Evolutionary conservation across 2,888 invertebrate genomes (phyloP), one percentile per base, ranked within the genome.

Genomic region (Macaria notata): DNA sequence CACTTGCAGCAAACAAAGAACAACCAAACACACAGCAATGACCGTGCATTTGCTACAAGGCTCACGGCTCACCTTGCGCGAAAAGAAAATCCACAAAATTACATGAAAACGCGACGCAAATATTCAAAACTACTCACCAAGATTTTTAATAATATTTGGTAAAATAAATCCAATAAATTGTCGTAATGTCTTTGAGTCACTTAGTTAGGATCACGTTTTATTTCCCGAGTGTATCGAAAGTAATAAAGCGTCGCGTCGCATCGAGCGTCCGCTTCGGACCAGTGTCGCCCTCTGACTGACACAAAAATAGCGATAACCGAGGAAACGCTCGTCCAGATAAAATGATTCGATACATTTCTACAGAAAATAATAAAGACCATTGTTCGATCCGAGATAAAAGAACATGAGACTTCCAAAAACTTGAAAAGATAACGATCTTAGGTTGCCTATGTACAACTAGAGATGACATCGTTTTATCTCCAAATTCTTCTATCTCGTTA

Each of bases 231-330:
- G 56, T 50, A 29, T 43, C 58, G 58, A 46, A 36, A 50, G 31
- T 30, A 31, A 38, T 45, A 36, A 46, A 49, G n/a, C 31, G 8
- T 54, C 51, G 42, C 54, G 59, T 46, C 46, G 64, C 60, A 63
- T 46, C 66, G 63, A 49, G 68, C 84, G 85, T 76, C 73, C 72
- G 68, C 66, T 59, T 81, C 65, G 72, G 70, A 71, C 69, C 76
- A 76, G 69, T 69, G 68, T 69, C 73, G 73, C 73, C 66, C 64
- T 78, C 76, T 67, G 73, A 83, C 84, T 84, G 82, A 82, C 79
- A 52, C 78, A 63, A 78, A 84, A 83, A 83, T 79, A 83, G 76
- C 76, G 78, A 81, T 81, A 83, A 78, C 72, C 61, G 68, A 72
- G 75, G 73, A 81, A 81, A 79, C 75, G 71, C 59, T 31, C 61